Conservation (phyloP, 1,140 invertebrate genomes). For the Drosophila kurseongensis region DNA sequence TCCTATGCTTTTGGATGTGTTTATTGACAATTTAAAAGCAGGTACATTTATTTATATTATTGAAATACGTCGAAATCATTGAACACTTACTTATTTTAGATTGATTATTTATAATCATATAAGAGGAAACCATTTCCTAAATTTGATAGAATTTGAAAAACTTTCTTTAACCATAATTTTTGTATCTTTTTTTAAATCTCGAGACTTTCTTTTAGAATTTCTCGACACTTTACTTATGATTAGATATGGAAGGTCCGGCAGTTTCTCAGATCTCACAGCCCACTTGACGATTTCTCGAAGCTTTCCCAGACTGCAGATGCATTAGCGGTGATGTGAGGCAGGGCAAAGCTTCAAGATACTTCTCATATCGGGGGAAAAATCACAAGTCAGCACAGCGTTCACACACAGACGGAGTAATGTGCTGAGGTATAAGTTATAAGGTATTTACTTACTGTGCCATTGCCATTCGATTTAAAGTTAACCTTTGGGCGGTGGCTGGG, state of each 20-base stretch:
- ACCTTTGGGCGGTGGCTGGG: slow-evolving; percentile 48
- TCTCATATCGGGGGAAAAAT: slow-evolving; percentile 49
- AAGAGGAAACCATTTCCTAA: too few species aligned
- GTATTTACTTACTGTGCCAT: slow-evolving; percentile 73
- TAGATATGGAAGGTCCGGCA: slow-evolving; percentile 5
- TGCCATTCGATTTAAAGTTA: slow-evolving; percentile 77
- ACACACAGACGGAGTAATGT: slow-evolving; percentile 12
- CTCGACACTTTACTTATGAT: slow-evolving; percentile 17
- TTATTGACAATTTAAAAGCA: too few species aligned
- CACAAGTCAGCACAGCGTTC: slow-evolving; percentile 68
- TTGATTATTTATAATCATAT: too few species aligned
- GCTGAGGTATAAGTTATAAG: slow-evolving; percentile 14
- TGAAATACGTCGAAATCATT: too few species aligned
- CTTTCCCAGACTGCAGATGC: slow-evolving; percentile 38
- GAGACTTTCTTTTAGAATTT: not conserved
- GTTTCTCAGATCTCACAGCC: slow-evolving; percentile 22
- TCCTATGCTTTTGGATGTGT: too few species aligned
- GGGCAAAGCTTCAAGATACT: slow-evolving; percentile 23
- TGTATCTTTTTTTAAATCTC: not conserved
- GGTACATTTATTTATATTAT: too few species aligned
- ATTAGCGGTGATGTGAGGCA: slow-evolving; percentile 28
- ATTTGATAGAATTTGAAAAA: too few species aligned
- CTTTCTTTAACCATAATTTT: too few species aligned
- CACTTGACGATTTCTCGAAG: slow-evolving; percentile 11
- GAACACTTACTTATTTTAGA: too few species aligned